These are phyloP conservation scores for Luffia ferchaultella DNA, from an alignment of 2,888 invertebrate genomes.

Conservation along the genomic window DNA sequence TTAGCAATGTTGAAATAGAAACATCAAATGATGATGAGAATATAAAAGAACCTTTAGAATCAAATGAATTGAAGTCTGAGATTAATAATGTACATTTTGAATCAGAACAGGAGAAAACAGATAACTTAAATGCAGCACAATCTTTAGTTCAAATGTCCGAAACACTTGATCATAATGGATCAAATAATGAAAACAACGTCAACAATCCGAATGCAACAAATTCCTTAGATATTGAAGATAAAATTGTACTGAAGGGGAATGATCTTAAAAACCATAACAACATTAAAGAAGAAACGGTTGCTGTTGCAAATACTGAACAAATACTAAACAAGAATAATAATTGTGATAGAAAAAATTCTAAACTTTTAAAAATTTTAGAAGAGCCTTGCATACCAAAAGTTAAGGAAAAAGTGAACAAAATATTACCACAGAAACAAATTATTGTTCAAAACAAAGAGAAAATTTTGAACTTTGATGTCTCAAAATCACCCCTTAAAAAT, in stretches of 20 bases:
- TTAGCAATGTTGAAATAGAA: constrained; percentile 11
- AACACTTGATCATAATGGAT: constrained; percentile 38
- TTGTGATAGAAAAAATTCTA: constrained; percentile 54
- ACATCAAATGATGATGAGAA: constrained; percentile 12
- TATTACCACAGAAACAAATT: constrained; percentile 31
- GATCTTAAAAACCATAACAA: background rate
- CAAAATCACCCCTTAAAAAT: constrained; percentile 35
- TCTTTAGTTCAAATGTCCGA: constrained; percentile 61
- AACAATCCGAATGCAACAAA: background rate
- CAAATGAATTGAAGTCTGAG: constrained; percentile 28
- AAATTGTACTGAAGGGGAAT: background rate
- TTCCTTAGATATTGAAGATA: background rate
- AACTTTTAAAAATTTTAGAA: constrained; percentile 65
- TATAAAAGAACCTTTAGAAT: constrained; percentile 17
- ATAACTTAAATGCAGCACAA: constrained; percentile 57
- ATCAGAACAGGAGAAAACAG: constrained; percentile 53
- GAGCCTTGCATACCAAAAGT: constrained; percentile 45
- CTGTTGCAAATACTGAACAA: too few species aligned
- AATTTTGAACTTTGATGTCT: constrained; percentile 50
- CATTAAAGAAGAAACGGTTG: background rate
- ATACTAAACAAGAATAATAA: constrained; percentile 19
- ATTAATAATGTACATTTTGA: constrained; percentile 24
- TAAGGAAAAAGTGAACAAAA: constrained; percentile 24
- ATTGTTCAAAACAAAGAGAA: constrained; percentile 46
- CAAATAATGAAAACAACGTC: constrained; percentile 24